phyloP scores from a whole-genome alignment of 1,140 invertebrate species.

The Penaeus japonicus region DNA sequence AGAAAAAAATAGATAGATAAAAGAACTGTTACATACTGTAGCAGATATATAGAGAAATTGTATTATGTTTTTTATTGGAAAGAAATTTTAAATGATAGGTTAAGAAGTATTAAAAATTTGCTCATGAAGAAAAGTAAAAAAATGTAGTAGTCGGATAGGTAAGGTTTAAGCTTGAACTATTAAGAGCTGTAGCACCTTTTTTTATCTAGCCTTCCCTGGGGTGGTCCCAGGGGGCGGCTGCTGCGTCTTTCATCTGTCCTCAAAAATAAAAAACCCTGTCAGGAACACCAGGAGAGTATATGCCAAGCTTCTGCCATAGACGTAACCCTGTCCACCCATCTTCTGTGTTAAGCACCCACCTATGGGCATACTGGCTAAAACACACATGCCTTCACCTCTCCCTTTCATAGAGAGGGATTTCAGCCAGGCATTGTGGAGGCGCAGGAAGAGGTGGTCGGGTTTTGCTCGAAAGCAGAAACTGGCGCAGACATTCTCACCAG shows the following conservation, averaged over 20 bases:
- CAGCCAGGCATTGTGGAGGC: constrained; percentile 8
- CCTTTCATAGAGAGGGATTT: constrained; percentile 14
- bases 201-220: constrained; percentile 32
- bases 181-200: constrained; percentile 35
- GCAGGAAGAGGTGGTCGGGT: not conserved
- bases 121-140: constrained; percentile 29
- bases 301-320: constrained; percentile 3
- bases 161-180: constrained; percentile 29
- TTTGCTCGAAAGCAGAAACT: not conserved
- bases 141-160: constrained; percentile 21
- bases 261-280: constrained; percentile 4
- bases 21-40: constrained; percentile 35
- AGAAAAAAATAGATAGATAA: not conserved
- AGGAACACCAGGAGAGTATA: constrained; percentile 33
- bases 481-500: constrained; percentile 31
- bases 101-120: constrained; percentile 44
- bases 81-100: constrained; percentile 44
- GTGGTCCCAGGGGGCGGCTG: not conserved
- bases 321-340: not conserved
- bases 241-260: constrained; percentile 45
- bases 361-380: too few species aligned
- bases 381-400: not conserved
- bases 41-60: constrained; percentile 30
- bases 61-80: constrained; percentile 48
- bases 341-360: too few species aligned